Conservation (phyloP, 2,797 vertebrate species). For the Staurois parvus region DNA sequence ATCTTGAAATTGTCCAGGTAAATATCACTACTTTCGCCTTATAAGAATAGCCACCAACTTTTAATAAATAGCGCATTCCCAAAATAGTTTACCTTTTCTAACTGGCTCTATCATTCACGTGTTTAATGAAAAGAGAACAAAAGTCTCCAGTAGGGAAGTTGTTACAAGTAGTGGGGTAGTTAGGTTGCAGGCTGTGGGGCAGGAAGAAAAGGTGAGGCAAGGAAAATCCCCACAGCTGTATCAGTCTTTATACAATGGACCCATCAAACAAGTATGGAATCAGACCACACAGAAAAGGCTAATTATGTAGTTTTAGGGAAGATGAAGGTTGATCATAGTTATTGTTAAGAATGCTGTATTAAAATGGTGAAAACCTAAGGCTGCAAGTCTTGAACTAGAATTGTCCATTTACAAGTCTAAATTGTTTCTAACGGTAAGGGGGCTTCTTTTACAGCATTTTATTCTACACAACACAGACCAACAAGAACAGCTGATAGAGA, state of each 20-base stretch:
- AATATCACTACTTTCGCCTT: too few species aligned
- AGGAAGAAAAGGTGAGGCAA: not conserved
- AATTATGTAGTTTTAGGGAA: not conserved
- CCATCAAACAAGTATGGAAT: constrained; percentile 4
- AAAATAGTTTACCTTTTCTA: too few species aligned
- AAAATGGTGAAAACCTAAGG: not conserved
- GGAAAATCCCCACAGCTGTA: constrained; percentile 78
- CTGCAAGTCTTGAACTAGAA: not conserved
- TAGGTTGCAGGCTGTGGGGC: not conserved
- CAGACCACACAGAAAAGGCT: not conserved
- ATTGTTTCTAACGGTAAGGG: not conserved
- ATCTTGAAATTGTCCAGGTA: too few species aligned
- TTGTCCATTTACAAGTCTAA: not conserved
- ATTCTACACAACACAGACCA: not conserved
- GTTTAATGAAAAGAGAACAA: not conserved
- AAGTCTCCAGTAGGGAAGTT: constrained; percentile 11
- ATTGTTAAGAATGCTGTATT: not conserved
- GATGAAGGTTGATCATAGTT: not conserved
- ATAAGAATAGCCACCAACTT: too few species aligned
- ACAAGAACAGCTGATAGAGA: not conserved
- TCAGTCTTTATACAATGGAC: constrained; percentile 76
- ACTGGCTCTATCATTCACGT: too few species aligned
- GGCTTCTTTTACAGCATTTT: not conserved
- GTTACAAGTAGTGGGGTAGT: constrained; percentile 22
- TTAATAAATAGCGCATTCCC: too few species aligned